These are phyloP conservation scores for Myocastor coypus DNA, from an alignment of 2,113 vertebrate genomes.

Conservation along the genomic window DNA sequence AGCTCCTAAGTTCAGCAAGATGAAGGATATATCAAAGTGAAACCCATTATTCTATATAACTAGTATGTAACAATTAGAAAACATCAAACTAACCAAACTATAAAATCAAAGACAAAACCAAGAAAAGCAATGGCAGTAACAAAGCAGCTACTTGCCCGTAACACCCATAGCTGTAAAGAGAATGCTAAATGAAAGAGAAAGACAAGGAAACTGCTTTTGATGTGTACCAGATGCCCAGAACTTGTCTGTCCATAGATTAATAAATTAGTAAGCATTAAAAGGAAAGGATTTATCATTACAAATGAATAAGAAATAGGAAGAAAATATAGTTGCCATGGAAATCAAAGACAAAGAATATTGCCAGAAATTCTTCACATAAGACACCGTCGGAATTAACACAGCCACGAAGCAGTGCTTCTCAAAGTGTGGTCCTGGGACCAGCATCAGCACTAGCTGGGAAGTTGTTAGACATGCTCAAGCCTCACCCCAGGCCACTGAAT, in stretches of 20 bases:
- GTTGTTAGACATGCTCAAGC: background rate
- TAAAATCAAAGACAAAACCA: constrained; percentile 45
- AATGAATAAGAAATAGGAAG: constrained; percentile 17
- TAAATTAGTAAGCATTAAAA: constrained; percentile 36
- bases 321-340: background rate
- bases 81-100: background rate
- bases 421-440: background rate
- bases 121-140: background rate
- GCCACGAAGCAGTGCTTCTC: background rate
- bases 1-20: constrained; percentile 12
- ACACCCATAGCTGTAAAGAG: background rate
- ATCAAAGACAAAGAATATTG: background rate
- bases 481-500: background rate
- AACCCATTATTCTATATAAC: background rate
- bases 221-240: background rate
- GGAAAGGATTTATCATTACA: background rate
- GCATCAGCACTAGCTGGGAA: background rate
- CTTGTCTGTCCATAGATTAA: background rate
- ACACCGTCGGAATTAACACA: background rate
- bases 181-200: constrained; percentile 33
- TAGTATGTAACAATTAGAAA: background rate
- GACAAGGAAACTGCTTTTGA: background rate
- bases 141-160: constrained; percentile 19
- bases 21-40: background rate
- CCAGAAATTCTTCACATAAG: constrained; percentile 27